A percentile compares a stretch with the other conserved stretches of the same genome.
phyloP scores from a whole-genome alignment of 1,140 invertebrate species.

The Myzus persicae region DNA sequence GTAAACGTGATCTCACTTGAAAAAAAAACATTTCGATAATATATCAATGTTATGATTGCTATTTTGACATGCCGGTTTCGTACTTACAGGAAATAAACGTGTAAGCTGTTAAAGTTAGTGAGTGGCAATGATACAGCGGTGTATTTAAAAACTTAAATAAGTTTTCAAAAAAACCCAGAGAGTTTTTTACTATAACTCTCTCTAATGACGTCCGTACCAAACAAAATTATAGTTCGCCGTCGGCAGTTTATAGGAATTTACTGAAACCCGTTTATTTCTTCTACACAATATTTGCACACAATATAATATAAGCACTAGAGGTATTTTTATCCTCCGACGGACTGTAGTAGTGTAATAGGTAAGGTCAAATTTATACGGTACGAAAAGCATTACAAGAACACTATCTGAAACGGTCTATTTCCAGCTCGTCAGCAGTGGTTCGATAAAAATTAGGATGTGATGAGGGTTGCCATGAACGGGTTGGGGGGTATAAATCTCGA shows the following conservation, averaged over 20 bases:
- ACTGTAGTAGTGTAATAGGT: not conserved
- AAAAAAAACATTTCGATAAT: not conserved
- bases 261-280: not conserved
- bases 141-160: not conserved
- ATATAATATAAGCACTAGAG: not conserved
- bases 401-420: not conserved
- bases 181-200: not conserved
- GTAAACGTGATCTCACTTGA: not conserved
- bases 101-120: not conserved
- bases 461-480: not conserved
- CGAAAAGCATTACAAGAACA: slow-evolving; percentile 22
- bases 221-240: not conserved
- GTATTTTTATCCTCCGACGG: not conserved
- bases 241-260: not conserved
- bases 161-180: not conserved
- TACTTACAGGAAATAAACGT: not conserved
- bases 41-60: not conserved
- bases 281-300: not conserved
- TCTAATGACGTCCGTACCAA: not conserved
- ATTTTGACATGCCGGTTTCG: not conserved
- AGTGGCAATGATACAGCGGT: not conserved
- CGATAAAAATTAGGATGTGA: not conserved
- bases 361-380: slow-evolving; percentile 27
- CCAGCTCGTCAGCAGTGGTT: not conserved
- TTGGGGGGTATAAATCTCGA: not conserved